These are phyloP conservation scores for Stigmatopora argus DNA, from an alignment of 2,113 vertebrate genomes.

Conservation along the genomic window DNA sequence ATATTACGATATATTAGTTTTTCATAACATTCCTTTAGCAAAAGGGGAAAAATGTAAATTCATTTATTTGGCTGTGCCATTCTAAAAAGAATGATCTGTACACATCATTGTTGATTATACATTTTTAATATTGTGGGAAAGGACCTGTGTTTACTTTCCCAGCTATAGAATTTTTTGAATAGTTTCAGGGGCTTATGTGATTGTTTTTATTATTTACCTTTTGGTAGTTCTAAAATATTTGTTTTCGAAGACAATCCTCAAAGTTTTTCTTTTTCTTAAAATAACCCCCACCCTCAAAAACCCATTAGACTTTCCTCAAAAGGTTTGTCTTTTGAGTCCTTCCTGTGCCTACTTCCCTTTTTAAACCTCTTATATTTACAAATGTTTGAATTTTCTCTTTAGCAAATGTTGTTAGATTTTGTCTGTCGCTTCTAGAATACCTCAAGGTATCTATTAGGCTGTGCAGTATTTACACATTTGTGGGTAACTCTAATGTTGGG, in stretches of 20 bases:
- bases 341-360: not conserved
- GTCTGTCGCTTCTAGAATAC: not conserved
- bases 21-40: no score
- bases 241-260: conserved; percentile 13
- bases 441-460: not conserved
- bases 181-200: not conserved
- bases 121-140: not conserved
- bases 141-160: not conserved
- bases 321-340: conserved; percentile 1
- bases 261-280: conserved; percentile 1
- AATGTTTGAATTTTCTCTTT: not conserved
- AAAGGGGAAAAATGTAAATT: no score
- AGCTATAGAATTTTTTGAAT: not conserved
- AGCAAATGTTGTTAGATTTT: not conserved
- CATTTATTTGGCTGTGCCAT: no score
- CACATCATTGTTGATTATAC: no score
- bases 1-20: no score
- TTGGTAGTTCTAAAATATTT: conserved; percentile 34
- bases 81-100: no score
- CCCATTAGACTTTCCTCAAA: not conserved
- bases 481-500: not conserved
- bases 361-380: conserved; percentile 1
- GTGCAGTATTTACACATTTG: not conserved
- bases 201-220: conserved; percentile 10
- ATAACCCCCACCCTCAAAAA: not conserved